A percentile compares a stretch with the other conserved stretches of the same genome.
phyloP scores from a whole-genome alignment of 1,140 invertebrate species.

The Drosophila quadrilineata region DNA sequence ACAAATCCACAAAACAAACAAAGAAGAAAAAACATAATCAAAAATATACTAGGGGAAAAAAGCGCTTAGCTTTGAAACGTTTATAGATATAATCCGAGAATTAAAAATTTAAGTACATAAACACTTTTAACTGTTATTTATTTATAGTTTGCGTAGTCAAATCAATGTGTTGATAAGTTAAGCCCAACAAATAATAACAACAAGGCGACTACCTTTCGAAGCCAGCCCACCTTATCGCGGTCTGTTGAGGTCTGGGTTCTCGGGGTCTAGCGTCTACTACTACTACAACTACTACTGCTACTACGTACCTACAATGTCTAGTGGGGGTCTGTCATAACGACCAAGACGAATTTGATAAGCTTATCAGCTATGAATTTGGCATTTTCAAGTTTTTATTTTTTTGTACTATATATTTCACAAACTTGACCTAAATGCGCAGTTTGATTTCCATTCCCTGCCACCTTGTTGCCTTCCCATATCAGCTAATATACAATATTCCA shows the following conservation, averaged over 20 bases:
- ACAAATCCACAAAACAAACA: background rate
- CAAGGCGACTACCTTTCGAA: background rate
- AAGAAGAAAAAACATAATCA: no score
- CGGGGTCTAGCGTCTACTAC: no score
- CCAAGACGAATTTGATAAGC: slow-evolving; percentile 22
- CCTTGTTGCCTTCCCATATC: no score
- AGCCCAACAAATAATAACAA: slow-evolving; percentile 9
- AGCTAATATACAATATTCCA: slow-evolving; percentile 19
- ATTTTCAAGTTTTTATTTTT: slow-evolving; percentile 48
- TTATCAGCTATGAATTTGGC: slow-evolving; percentile 40
- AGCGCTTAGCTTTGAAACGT: slow-evolving; percentile 3
- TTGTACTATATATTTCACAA: slow-evolving; percentile 42
- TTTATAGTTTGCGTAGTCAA: slow-evolving; percentile 14
- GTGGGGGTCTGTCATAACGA: slow-evolving; percentile 31
- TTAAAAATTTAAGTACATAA: slow-evolving; percentile 12
- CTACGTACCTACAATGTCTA: slow-evolving; percentile 19
- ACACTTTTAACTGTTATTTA: slow-evolving; percentile 19
- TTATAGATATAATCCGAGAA: background rate
- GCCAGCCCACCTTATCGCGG: background rate
- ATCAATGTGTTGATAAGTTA: slow-evolving; percentile 31
- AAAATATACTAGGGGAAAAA: background rate
- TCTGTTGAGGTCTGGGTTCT: slow-evolving; percentile 3
- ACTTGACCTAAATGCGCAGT: slow-evolving; percentile 74
- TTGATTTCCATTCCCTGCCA: slow-evolving; percentile 16
- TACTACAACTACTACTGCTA: background rate